Base-by-base conservation (phyloP, 2,113 vertebrate species). In the Prunella himalayana region DNA sequence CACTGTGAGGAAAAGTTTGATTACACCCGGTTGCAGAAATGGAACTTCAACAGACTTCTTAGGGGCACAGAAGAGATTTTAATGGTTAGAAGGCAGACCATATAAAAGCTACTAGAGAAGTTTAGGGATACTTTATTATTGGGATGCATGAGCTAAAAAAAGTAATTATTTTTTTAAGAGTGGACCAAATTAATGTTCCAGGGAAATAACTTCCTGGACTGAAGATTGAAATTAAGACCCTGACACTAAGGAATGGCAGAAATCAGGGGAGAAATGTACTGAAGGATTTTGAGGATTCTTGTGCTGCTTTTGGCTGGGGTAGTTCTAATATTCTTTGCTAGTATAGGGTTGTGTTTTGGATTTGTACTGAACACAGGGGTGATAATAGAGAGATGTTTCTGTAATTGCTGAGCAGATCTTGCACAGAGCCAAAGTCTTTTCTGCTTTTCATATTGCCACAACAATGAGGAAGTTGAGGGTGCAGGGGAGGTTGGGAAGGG, bases 391-490 rank as follows among this genome's bases (percentile, higher is more conserved):
- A 42, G 6, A 19, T 20, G 5, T 12, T 71, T 25, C 9, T 49
- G 30, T 31, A 71, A 22, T 42, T 64, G 9, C 8, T 57, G 27
- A 65, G 18, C 47, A 28, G 10, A 8, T 9, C 11, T 72, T 57
- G 2, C 35, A 23, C 7, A 50, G 35, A 57, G 10, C 17, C 35
- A 50, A 19, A 22, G 17, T 3, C 17, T 80, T 56, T 80, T 42
- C 42, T 57, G 9, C 27, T 44, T 72, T 57, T 72, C 2, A 1
- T 41, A 8, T 16, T 22, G 12, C 8, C 12, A 24, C 0, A 1
- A 8, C 5, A 3, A 6, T 3, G 11, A 37, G 37, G 18, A 41
- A 9, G 7, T 7, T 33, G 31, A 23, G 20, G 4, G 3, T 57
- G 9, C 35, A 9, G 7, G 21, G 15, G 19, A 59, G 15, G 2